A percentile compares a stretch with the other conserved stretches of the same genome.
Conservation (phyloP, 2,113 vertebrate genomes). For the Turnix velox region DNA sequence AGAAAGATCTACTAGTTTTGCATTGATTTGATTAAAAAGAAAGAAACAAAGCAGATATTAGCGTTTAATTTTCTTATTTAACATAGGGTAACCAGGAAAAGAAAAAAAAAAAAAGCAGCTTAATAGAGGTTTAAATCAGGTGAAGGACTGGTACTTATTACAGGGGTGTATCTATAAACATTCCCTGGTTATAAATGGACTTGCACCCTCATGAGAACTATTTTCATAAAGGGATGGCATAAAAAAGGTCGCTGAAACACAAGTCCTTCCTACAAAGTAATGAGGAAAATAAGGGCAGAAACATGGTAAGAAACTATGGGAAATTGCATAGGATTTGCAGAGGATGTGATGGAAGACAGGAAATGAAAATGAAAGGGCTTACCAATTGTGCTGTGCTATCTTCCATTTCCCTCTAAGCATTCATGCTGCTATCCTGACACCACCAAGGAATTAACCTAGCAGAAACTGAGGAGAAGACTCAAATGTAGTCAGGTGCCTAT, state of each 20-base stretch:
- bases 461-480: background rate
- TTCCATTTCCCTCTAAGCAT: background rate
- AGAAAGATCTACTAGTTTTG: background rate
- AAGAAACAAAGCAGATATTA: background rate
- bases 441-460: background rate
- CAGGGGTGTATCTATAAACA: background rate
- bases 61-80: background rate
- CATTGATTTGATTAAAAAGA: background rate
- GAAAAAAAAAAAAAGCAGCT: background rate
- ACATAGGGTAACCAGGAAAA: background rate
- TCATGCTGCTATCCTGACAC: background rate
- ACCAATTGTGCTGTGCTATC: fast-evolving
- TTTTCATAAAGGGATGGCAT: background rate
- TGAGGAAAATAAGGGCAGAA: background rate
- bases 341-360: too few species aligned
- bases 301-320: background rate
- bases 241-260: background rate
- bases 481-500: background rate
- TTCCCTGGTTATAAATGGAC: background rate
- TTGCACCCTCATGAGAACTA: background rate
- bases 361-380: background rate
- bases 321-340: too few species aligned
- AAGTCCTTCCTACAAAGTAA: background rate
- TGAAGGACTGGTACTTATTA: background rate
- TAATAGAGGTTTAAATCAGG: background rate